phyloP scores from a whole-genome alignment of 2,888 invertebrate genomes.

The Parapristionchus giblindavisi region DNA sequence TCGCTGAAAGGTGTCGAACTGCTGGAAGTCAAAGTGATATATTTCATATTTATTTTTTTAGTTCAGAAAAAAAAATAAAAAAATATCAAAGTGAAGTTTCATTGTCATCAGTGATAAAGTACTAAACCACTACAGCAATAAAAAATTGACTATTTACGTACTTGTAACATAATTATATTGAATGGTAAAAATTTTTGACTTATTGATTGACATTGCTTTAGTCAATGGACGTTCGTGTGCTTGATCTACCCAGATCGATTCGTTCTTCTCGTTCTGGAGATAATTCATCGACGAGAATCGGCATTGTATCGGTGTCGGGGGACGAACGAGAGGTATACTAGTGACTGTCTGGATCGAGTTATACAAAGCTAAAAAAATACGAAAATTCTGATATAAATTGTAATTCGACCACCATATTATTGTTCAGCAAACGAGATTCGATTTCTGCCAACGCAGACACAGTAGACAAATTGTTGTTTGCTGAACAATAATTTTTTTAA shows the following conservation, averaged over 20 bases:
- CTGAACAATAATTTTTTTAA: too few species aligned
- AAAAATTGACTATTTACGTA: too few species aligned
- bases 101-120: neutral
- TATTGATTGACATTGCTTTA: neutral
- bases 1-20: constrained; percentile 19
- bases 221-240: constrained; percentile 16
- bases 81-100: neutral
- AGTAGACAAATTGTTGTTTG: too few species aligned
- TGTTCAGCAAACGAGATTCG: too few species aligned
- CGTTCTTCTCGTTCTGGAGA: neutral
- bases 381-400: too few species aligned
- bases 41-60: neutral
- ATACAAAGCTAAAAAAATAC: neutral
- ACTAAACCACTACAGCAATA: too few species aligned
- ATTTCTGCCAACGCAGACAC: too few species aligned
- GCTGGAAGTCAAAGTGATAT: constrained; percentile 3
- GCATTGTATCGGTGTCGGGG: constrained; percentile 19
- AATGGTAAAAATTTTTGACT: neutral
- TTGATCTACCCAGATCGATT: constrained; percentile 32
- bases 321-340: neutral
- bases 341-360: neutral
- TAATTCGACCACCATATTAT: too few species aligned
- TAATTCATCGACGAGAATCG: neutral
- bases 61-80: neutral
- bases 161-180: neutral